Conservation (phyloP, 2,113 vertebrate genomes). For the Pollimyrus isidori region DNA sequence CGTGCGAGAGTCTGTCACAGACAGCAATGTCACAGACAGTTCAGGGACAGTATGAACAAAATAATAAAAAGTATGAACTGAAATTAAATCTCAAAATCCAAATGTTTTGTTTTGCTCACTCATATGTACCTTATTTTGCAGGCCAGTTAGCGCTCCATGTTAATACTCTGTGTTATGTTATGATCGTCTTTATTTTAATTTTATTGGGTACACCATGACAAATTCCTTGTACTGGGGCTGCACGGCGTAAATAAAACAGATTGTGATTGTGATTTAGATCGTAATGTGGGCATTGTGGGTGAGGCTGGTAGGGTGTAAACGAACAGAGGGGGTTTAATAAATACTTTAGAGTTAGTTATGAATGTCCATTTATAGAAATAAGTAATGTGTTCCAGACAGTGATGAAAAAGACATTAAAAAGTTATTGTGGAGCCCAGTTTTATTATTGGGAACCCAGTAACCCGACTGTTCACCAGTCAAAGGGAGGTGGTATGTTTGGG, state of each 20-base stretch:
- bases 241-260: not conserved
- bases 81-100: not conserved
- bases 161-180: not conserved
- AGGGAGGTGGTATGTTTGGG: not conserved
- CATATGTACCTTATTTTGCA: not conserved
- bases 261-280: not conserved
- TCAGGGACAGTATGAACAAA: not conserved
- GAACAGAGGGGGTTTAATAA: not conserved
- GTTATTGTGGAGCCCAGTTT: not conserved
- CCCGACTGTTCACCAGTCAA: not conserved
- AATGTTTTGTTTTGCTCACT: not conserved
- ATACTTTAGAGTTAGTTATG: not conserved
- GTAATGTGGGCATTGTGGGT: not conserved
- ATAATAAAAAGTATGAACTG: not conserved
- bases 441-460: not conserved
- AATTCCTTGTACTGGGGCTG: not conserved
- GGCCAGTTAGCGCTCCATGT: not conserved
- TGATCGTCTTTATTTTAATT: not conserved
- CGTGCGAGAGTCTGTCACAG: not conserved
- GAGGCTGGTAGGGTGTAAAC: not conserved
- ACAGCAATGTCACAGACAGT: not conserved
- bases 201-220: not conserved
- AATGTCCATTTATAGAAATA: not conserved
- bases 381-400: not conserved
- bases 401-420: not conserved